These are phyloP conservation scores for Chrosomus eos DNA, from an alignment of 2,797 vertebrate species.

Conservation along the genomic window DNA sequence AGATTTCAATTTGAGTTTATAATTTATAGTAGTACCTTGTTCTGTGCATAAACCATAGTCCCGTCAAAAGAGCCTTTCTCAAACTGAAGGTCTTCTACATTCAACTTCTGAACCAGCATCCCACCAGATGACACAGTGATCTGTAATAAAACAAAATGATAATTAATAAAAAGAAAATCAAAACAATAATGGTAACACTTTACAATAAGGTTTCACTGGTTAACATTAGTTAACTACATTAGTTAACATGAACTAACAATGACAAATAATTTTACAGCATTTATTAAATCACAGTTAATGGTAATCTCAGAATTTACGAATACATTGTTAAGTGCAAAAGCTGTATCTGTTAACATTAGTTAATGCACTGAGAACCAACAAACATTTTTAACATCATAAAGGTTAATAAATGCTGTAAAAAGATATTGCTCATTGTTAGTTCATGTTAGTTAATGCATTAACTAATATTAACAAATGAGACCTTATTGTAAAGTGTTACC, in stretches of 20 bases:
- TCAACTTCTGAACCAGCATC: slow-evolving; percentile 87
- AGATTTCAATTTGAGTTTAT: background rate
- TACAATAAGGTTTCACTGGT: background rate
- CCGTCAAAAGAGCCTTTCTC: slow-evolving; percentile 81
- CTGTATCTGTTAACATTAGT: background rate
- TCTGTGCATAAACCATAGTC: slow-evolving; percentile 85
- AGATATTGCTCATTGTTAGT: no score
- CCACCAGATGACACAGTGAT: slow-evolving; percentile 87
- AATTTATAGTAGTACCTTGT: slow-evolving; percentile 77
- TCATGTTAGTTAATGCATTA: background rate
- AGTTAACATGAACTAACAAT: background rate
- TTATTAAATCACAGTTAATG: background rate
- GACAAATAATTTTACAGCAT: background rate
- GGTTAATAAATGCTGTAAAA: background rate
- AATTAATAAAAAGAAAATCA: background rate
- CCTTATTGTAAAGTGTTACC: background rate
- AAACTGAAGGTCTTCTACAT: slow-evolving; percentile 81
- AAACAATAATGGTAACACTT: background rate
- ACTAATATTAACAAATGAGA: background rate
- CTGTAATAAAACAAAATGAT: slow-evolving; percentile 60
- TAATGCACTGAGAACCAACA: background rate
- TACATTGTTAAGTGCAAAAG: background rate
- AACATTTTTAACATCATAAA: background rate
- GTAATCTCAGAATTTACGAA: background rate
- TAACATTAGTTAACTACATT: background rate